Base-by-base conservation (phyloP, 2,113 vertebrate species). In the Progne subis region DNA sequence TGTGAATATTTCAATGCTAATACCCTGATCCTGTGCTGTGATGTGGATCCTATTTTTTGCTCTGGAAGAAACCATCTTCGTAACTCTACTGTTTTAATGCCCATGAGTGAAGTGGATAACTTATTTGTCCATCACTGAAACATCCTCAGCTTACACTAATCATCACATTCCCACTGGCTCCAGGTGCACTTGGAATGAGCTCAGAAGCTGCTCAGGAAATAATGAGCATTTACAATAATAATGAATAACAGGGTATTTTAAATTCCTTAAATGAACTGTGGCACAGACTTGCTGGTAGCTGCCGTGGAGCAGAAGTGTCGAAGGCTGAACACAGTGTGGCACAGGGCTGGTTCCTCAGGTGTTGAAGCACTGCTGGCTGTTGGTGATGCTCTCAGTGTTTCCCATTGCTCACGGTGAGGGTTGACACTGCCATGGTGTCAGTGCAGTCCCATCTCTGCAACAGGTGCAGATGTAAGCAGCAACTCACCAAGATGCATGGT, bases 401-500 rank as follows among this genome's bases (percentile, higher is more conserved):
- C 31, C 41, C 41, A 4, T 10, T 8, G n/a, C 29, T 2, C 4
- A 1, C 2, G 8, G 41, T 12, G 37, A 60, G 37, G 37, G 12
- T 1, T 43, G 79, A 39, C 18, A 2, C 37, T 55, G 69, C 61
- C 53, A 3, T 0, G 3, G n/a, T 47, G 57, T 23, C 70, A 32
- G 14, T 8, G 39, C 34, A 29, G 1, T 43, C 55, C 59, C n/a
- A 7, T 17, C 82, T 59, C 49, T 57, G 5, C 13, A 31, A 25
- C 0, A 1, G 32, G 29, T 50, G 14, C 2, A 37, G 60, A 9
- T 10, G 15, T 14, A 25, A 53, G 70, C 82, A 84, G 28, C 70
- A 32, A 1, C 14, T 11, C 25, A 10, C 34, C 2, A 0, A 61
- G 29, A 18, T 3, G 4, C 2, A 0, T 11, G 43, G 3, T 57